Percentiles rank a stretch among this genome's conserved stretches.
phyloP scores from a whole-genome alignment of 2,888 invertebrate genomes.

The Physocephala rufipes region DNA sequence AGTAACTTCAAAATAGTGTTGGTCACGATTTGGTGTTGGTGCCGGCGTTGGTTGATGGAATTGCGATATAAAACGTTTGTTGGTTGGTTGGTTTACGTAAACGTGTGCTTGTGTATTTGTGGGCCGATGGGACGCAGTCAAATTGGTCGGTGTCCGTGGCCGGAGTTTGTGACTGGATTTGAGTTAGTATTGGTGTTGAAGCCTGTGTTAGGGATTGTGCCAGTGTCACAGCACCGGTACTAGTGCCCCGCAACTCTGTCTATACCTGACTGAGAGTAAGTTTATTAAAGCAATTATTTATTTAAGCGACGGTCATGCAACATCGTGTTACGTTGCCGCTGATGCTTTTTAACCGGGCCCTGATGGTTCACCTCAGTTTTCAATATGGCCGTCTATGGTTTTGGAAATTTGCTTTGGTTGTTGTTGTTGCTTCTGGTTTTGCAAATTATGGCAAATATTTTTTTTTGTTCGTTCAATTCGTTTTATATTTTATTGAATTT shows the following conservation, averaged over 20 bases:
- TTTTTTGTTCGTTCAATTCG: slow-evolving; percentile 10
- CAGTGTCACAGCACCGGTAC: too few species aligned
- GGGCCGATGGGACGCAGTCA: too few species aligned
- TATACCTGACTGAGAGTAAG: too few species aligned
- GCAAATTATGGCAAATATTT: not conserved
- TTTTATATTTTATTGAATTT: slow-evolving; percentile 17
- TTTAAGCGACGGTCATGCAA: slow-evolving; percentile 28
- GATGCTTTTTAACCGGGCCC: slow-evolving; percentile 10
- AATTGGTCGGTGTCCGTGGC: too few species aligned
- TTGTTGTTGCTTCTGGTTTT: not conserved
- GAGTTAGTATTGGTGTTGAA: too few species aligned
- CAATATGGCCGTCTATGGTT: not conserved
- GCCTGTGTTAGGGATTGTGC: not conserved
- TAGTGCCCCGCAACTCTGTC: too few species aligned
- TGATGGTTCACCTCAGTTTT: slow-evolving; percentile 25
- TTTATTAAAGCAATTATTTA: slow-evolving; percentile 29
- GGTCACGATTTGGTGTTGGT: not conserved
- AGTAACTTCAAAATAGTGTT: not conserved
- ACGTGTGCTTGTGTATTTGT: not conserved
- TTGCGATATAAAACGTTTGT: not conserved
- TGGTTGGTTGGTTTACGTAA: not conserved
- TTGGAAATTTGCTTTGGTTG: not conserved
- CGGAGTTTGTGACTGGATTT: too few species aligned
- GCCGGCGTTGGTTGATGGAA: not conserved
- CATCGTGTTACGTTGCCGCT: slow-evolving; percentile 22